Conservation (phyloP, 1,140 invertebrate species). For the Diorhabda elongata region DNA sequence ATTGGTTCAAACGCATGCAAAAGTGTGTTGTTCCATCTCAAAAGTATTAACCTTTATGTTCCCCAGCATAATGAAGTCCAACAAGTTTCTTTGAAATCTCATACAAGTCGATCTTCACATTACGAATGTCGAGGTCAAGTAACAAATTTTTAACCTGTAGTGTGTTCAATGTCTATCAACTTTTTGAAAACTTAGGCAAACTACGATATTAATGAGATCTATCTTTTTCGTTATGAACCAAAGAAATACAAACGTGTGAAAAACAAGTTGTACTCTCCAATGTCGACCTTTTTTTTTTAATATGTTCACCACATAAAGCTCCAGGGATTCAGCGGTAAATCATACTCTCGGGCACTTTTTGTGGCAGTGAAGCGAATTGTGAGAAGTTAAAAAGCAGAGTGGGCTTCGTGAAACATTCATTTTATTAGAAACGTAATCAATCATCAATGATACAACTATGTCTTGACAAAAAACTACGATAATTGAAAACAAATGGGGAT, state of each 20-base stretch:
- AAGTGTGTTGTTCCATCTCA: neutral
- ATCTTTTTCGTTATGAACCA: too few species aligned
- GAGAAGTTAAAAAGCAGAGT: neutral
- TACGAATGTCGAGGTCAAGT: neutral
- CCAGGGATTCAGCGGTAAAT: neutral
- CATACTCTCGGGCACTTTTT: neutral
- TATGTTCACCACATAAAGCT: neutral
- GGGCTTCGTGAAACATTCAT: neutral
- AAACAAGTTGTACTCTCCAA: slow-evolving; percentile 1
- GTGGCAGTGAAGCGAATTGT: neutral
- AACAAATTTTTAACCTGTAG: too few species aligned
- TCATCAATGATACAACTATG: neutral
- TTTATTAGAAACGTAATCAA: neutral
- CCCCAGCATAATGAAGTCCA: neutral
- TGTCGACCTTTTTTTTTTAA: neutral
- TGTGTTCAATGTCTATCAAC: too few species aligned
- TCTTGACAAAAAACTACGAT: too few species aligned
- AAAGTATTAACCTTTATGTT: neutral
- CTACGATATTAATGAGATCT: too few species aligned
- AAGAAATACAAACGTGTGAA: neutral
- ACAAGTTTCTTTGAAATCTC: neutral
- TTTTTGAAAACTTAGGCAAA: too few species aligned
- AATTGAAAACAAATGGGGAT: too few species aligned
- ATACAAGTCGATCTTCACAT: neutral
- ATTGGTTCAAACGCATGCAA: neutral